Percentiles rank a stretch among this genome's conserved stretches.
Conservation (phyloP, 2,797 vertebrate genomes). For the Pipistrellus kuhlii region DNA sequence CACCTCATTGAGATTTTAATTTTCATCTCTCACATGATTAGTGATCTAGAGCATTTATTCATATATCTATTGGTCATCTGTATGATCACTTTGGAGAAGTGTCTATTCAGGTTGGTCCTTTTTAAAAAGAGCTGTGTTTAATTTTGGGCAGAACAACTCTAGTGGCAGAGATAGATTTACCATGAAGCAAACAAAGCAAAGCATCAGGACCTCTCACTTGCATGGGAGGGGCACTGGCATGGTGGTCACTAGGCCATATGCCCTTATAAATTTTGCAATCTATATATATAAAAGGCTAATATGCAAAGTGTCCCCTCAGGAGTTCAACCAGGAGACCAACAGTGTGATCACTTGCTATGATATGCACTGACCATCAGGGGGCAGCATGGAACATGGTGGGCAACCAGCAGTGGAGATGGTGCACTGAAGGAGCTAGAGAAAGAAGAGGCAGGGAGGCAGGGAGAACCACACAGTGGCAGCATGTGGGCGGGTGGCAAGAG, state of each 20-base stretch:
- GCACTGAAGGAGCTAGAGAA: too few species aligned
- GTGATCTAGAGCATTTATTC: not conserved
- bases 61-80: not conserved
- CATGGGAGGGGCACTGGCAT: not conserved
- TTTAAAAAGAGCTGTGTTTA: slow-evolving; percentile 5
- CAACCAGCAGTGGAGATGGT: too few species aligned
- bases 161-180: slow-evolving; percentile 14
- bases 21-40: not conserved
- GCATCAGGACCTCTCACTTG: not conserved
- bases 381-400: too few species aligned
- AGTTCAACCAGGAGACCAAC: too few species aligned
- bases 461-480: too few species aligned
- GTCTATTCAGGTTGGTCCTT: not conserved
- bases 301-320: too few species aligned
- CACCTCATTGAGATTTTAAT: not conserved
- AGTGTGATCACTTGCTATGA: too few species aligned
- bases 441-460: too few species aligned
- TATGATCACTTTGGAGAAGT: not conserved
- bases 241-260: not conserved
- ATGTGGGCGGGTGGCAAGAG: too few species aligned
- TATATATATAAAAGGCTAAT: too few species aligned
- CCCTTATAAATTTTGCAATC: not conserved
- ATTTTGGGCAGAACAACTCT: not conserved
- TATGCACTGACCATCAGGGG: too few species aligned
- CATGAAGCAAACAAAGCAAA: slow-evolving; percentile 23